Evolutionary conservation across 2,113 vertebrate genomes (phyloP).

Genomic region (Tympanuchus pallidicinctus): DNA sequence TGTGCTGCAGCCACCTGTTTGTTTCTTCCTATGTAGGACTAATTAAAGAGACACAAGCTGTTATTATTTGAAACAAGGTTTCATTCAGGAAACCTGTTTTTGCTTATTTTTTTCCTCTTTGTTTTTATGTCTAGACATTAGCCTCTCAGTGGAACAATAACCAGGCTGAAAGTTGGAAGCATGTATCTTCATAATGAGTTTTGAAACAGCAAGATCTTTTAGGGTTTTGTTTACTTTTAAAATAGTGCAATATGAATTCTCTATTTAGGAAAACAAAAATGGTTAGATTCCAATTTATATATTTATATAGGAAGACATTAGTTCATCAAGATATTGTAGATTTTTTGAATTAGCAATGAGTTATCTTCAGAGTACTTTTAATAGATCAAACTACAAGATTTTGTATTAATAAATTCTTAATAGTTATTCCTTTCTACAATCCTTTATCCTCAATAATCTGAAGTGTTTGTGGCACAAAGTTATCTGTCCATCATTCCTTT

Average conservation of each 20-base stretch:
- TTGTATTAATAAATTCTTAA: not conserved
- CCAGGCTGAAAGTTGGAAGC: not conserved
- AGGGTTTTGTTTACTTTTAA: not conserved
- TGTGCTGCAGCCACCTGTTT: not conserved
- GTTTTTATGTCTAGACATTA: not conserved
- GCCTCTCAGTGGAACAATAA: not conserved
- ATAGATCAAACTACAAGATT: not conserved
- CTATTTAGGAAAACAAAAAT: not conserved
- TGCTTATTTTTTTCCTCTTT: not conserved
- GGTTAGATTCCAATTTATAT: not conserved
- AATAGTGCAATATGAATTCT: not conserved
- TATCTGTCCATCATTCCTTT: not conserved
- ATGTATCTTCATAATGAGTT: not conserved
- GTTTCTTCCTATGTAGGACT: not conserved
- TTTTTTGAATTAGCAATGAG: not conserved
- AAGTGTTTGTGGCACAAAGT: not conserved
- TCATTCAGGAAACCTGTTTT: not conserved
- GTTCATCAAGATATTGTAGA: not conserved
- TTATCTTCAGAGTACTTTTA: not conserved
- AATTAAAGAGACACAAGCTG: not conserved
- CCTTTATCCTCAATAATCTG: not conserved
- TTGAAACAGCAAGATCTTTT: not conserved
- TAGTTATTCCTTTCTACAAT: not conserved
- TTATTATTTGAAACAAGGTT: not conserved
- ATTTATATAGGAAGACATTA: not conserved